These are phyloP conservation scores for Pontoporia blainvillei DNA, from an alignment of 2,113 vertebrate species.

Conservation along the genomic window DNA sequence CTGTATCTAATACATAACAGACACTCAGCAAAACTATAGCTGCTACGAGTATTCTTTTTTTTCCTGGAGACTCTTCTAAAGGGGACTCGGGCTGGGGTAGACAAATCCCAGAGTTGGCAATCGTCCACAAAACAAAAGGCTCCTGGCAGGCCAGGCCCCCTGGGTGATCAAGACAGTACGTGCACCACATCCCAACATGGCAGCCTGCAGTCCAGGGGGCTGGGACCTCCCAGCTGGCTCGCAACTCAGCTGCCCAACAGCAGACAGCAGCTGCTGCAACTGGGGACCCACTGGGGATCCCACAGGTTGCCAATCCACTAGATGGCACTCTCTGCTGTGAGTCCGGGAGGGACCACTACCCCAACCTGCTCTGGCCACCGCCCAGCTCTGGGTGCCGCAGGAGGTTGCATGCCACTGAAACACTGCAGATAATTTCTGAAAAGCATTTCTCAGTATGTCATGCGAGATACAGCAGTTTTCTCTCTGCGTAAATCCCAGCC, in stretches of 20 bases:
- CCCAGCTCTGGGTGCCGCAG: neutral
- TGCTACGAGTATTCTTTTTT: neutral
- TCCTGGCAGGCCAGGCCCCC: neutral
- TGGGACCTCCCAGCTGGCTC: neutral
- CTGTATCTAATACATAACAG: neutral
- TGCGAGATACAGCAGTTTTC: neutral
- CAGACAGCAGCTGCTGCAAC: neutral
- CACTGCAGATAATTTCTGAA: neutral
- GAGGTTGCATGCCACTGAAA: accelerated
- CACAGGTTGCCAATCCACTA: neutral
- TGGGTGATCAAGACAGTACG: neutral
- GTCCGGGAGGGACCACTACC: neutral
- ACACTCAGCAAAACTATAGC: neutral
- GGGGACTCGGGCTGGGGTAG: neutral
- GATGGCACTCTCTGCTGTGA: slow-evolving; percentile 10
- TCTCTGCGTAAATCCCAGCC: neutral
- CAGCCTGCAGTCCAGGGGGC: neutral
- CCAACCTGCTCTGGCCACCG: neutral
- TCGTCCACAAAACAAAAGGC: neutral
- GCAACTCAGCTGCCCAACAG: neutral
- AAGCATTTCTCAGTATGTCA: neutral
- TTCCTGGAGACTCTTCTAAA: neutral
- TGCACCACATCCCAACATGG: neutral
- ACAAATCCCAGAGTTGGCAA: neutral
- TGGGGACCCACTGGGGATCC: neutral